These are phyloP conservation scores for Chloropsis hardwickii DNA, from an alignment of 2,113 vertebrate genomes.

Conservation along the genomic window DNA sequence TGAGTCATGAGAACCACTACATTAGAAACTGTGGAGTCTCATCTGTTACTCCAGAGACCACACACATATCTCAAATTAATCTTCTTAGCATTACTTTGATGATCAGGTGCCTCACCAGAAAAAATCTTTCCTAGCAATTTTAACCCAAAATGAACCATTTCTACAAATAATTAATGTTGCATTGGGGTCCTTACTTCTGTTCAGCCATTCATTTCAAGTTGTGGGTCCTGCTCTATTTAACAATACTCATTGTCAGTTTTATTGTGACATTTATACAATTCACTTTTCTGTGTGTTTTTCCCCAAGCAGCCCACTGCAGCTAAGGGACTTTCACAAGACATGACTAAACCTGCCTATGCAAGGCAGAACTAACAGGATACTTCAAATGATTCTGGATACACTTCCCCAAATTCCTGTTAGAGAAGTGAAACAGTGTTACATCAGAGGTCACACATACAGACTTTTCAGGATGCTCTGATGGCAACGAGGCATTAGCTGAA, in stretches of 20 bases:
- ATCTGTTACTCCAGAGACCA: background rate
- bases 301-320: background rate
- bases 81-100: background rate
- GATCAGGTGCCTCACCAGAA: background rate
- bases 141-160: background rate
- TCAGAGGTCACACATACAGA: fast-evolving
- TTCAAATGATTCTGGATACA: background rate
- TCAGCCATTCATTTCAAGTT: background rate
- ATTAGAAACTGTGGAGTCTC: background rate
- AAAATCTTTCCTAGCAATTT: background rate
- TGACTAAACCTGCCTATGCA: background rate
- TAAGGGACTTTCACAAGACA: background rate
- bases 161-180: background rate
- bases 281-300: background rate
- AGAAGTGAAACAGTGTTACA: background rate
- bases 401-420: background rate
- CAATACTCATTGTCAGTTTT: background rate
- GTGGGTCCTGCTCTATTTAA: background rate
- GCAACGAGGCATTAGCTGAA: background rate
- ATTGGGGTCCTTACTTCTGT: background rate
- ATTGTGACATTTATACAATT: background rate
- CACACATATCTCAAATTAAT: background rate
- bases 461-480: background rate
- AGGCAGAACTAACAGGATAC: background rate
- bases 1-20: background rate